Percentiles rank a stretch among this genome's conserved stretches.
Evolutionary conservation across 2,797 vertebrate genomes (phyloP).

Genomic region (Coregonus suidteri): DNA sequence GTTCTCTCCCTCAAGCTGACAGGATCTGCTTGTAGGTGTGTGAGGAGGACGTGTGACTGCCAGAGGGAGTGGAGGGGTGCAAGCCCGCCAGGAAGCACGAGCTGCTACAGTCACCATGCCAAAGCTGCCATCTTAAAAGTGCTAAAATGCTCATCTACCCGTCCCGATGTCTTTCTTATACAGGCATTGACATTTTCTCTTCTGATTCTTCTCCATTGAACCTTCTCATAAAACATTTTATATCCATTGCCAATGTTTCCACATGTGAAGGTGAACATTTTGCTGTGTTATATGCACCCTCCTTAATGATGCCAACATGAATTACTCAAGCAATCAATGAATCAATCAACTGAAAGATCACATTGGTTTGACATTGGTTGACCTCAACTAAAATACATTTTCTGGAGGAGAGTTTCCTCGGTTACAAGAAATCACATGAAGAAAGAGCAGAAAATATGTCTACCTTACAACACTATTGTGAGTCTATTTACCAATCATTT

Average conservation of each 20-base stretch:
- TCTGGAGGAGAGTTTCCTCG: constrained; percentile 44
- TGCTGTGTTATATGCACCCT: constrained; percentile 30
- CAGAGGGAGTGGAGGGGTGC: constrained; percentile 18
- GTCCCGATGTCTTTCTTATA: neutral
- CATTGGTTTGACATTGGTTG: constrained; percentile 39
- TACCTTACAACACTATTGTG: constrained; percentile 37
- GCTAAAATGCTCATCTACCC: constrained; percentile 32
- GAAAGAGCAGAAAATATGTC: constrained; percentile 33
- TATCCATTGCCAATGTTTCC: no score
- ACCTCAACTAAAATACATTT: constrained; percentile 70
- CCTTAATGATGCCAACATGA: constrained; percentile 24
- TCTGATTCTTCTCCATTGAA: neutral
- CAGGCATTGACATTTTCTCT: neutral
- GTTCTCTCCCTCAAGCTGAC: constrained; percentile 25
- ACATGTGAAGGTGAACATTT: constrained; percentile 11
- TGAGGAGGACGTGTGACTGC: constrained; percentile 21
- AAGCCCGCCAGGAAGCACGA: constrained; percentile 29
- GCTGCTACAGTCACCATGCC: constrained; percentile 50
- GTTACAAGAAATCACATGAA: constrained; percentile 18
- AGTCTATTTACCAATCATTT: constrained; percentile 65
- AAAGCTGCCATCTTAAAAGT: constrained; percentile 35
- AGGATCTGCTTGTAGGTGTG: constrained; percentile 28
- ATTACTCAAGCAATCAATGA: constrained; percentile 44
- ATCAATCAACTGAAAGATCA: neutral
- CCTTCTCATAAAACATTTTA: no score